A percentile compares a stretch with the other conserved stretches of the same genome.
These are phyloP conservation scores for Cryptotermes secundus DNA, from an alignment of 1,140 invertebrate genomes.

Conservation along the genomic window DNA sequence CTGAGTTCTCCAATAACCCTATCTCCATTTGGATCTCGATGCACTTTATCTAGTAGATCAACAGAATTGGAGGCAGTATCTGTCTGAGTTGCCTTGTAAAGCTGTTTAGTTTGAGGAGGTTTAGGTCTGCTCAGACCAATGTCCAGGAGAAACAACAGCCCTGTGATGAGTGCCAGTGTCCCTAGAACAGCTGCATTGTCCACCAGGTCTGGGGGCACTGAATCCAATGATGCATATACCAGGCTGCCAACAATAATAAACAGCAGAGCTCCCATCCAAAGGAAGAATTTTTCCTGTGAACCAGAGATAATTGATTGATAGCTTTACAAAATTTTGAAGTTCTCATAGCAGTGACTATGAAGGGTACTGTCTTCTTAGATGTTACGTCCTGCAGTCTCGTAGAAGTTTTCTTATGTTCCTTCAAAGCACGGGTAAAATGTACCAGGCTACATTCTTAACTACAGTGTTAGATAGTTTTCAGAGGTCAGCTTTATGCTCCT, in stretches of 20 bases:
- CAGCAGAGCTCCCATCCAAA: conserved; percentile 65
- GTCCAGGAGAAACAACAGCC: conserved; percentile 66
- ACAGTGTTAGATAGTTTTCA: too few species aligned
- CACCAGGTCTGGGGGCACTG: conserved; percentile 62
- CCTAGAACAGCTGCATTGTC: conserved; percentile 71
- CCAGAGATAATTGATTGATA: conserved; percentile 23
- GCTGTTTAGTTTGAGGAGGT: background rate
- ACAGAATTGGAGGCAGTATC: conserved; percentile 1
- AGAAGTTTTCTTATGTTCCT: too few species aligned
- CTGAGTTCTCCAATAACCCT: background rate
- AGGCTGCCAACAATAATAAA: conserved; percentile 67
- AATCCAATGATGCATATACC: conserved; percentile 67
- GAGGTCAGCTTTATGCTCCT: too few species aligned
- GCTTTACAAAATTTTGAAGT: too few species aligned
- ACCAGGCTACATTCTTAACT: too few species aligned
- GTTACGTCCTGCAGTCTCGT: too few species aligned
- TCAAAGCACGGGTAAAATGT: too few species aligned
- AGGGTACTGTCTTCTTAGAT: too few species aligned
- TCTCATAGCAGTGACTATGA: too few species aligned
- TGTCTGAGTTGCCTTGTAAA: conserved; percentile 28
- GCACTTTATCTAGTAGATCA: conserved; percentile 14
- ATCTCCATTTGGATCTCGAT: conserved; percentile 20
- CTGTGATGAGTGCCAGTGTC: conserved; percentile 64
- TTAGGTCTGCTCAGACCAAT: conserved; percentile 47
- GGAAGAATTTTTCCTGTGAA: conserved; percentile 61